These are phyloP conservation scores for Syrrhaptes paradoxus DNA, from an alignment of 2,113 vertebrate genomes.

Conservation along the genomic window DNA sequence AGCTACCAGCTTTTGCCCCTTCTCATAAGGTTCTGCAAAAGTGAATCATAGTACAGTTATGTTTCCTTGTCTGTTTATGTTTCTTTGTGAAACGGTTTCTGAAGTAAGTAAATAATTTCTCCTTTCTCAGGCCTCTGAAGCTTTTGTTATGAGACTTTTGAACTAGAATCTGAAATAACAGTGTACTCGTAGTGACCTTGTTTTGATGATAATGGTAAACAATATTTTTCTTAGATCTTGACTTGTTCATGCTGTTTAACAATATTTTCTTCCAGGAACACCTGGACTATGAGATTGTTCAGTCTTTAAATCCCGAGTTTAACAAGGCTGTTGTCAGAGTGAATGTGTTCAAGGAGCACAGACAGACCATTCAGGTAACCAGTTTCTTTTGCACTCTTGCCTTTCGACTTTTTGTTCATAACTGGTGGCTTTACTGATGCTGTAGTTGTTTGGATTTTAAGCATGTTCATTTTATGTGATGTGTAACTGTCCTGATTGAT, in stretches of 20 bases:
- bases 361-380: constrained; percentile 96
- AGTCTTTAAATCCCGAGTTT: constrained; percentile 97
- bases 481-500: background rate
- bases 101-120: background rate
- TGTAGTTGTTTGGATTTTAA: background rate
- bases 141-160: background rate
- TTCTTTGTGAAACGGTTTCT: background rate
- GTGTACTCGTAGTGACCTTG: background rate
- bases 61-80: background rate
- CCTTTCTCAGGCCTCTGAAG: background rate
- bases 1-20: background rate
- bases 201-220: background rate
- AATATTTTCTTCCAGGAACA: constrained; percentile 82
- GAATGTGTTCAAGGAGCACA: constrained; percentile 95
- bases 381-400: background rate
- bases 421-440: background rate
- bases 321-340: constrained; percentile 97
- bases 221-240: background rate
- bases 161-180: background rate
- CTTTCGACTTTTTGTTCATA: background rate
- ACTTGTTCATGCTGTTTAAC: background rate
- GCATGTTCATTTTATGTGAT: background rate
- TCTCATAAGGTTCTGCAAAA: background rate
- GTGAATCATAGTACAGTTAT: background rate
- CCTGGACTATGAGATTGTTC: constrained; percentile 97